Evolutionary conservation across 2,888 invertebrate species (phyloP), one percentile per base, ranked within the genome.

Genomic region (Crossocerus cetratus): DNA sequence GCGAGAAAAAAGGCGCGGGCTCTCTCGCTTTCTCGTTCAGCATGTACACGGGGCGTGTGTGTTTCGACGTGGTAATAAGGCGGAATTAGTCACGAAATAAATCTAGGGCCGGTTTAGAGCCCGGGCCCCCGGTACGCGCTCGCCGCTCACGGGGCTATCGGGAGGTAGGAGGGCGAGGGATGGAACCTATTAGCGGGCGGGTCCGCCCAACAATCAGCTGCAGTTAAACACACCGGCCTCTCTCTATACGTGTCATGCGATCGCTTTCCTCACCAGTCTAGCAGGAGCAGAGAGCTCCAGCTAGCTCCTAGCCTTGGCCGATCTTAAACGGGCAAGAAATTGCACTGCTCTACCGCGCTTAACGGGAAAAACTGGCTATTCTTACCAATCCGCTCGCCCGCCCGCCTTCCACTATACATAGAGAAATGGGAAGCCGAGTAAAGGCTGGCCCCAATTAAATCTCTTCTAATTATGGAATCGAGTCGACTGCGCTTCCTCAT

Each of bases 71-170:
- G 72, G 83, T 87, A 86, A 87, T 86, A 85, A 87, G 86, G 73
- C 80, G 72, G 83, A 86, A 86, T 87, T 87, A 87, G 86, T 86
- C 78, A 84, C 84, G 85, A 86, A 85, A 84, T 84, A 83, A 85
- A 83, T 83, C 81, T 70, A 77, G 74, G 69, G 64, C 65, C 56
- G 22, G 62, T 78, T 76, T 71, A 67, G 57, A 76, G 53, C n/a
- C n/a, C n/a, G 62, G 63, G 32, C 2, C 2, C 23, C 32, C 32
- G 32, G 11, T 4, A 32, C n/a, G n/a, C n/a, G n/a, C n/a, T n/a
- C n/a, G n/a, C n/a, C n/a, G 8, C 32, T 4, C 8, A 5, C 5
- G 32, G 32, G 2, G 57, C 55, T 58, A 65, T 18, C 49, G 32
- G 21, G 56, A 69, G 14, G 70, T 58, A 69, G 67, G 62, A 71